A percentile compares a stretch with the other conserved stretches of the same genome.
Conservation (phyloP, 2,113 vertebrate genomes). For the Paracanthobrama guichenoti region DNA sequence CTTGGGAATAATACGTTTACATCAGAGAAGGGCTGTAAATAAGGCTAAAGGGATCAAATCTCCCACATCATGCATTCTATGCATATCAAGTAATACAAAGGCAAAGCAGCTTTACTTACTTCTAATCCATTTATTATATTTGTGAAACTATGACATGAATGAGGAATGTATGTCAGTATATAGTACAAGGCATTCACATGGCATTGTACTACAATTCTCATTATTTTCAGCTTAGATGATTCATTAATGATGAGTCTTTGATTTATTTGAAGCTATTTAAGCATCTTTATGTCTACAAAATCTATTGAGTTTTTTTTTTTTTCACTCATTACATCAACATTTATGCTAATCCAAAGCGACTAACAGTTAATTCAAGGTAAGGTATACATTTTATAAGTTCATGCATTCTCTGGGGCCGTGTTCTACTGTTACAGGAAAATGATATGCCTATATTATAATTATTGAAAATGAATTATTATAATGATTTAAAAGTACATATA, state of each 20-base stretch:
- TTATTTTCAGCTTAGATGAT: background rate
- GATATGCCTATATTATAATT: background rate
- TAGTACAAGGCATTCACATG: background rate
- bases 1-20: slow-evolving; percentile 56
- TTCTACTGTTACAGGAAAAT: background rate
- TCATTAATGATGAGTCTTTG: background rate
- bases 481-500: background rate
- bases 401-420: background rate
- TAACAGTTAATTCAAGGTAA: background rate
- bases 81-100: slow-evolving; percentile 49
- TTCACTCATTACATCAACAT: background rate
- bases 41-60: slow-evolving; percentile 72
- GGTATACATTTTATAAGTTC: background rate
- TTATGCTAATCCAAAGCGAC: background rate
- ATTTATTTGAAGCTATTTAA: background rate
- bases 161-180: background rate
- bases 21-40: slow-evolving; percentile 75
- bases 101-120: background rate
- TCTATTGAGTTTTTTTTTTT: background rate
- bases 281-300: background rate
- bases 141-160: background rate
- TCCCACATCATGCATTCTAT: slow-evolving; percentile 68
- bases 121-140: background rate
- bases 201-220: background rate
- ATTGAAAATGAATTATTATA: background rate